Conservation (phyloP, 2,797 vertebrate genomes). For the Channa striata region DNA sequence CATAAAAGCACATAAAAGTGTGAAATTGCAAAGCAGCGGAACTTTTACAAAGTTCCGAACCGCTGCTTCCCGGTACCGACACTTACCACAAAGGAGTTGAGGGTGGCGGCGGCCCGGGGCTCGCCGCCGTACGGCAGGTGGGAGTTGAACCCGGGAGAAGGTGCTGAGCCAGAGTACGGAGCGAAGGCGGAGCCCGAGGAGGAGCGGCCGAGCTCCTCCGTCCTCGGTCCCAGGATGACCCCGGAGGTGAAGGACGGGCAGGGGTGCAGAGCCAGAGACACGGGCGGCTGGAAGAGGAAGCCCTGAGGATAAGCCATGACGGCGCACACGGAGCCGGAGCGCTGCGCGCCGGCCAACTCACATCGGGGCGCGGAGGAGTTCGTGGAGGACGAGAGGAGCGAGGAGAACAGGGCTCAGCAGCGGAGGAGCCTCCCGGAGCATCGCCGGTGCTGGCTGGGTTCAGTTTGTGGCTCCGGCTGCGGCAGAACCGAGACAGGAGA, state of each 20-base stretch:
- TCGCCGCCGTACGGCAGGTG: conserved; percentile 92
- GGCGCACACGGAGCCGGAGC: conserved; percentile 51
- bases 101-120: conserved; percentile 87
- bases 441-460: conserved; percentile 34
- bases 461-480: conserved; percentile 33
- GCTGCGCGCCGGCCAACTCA: conserved; percentile 48
- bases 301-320: conserved; percentile 95
- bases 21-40: no score
- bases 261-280: conserved; percentile 91
- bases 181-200: conserved; percentile 94
- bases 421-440: conserved; percentile 43
- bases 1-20: no score
- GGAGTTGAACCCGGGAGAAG: conserved; percentile 89
- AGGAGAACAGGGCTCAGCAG: neutral
- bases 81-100: conserved; percentile 94
- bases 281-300: conserved; percentile 94
- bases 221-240: conserved; percentile 89
- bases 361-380: conserved; percentile 40
- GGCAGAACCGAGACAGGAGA: conserved; percentile 24
- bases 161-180: conserved; percentile 91
- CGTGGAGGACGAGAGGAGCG: conserved; percentile 3
- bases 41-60: no score
- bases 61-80: neutral
- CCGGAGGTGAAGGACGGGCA: conserved; percentile 90
- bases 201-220: conserved; percentile 91